phyloP scores from a whole-genome alignment of 2,888 invertebrate species.

The Orchesellides sinensis region DNA sequence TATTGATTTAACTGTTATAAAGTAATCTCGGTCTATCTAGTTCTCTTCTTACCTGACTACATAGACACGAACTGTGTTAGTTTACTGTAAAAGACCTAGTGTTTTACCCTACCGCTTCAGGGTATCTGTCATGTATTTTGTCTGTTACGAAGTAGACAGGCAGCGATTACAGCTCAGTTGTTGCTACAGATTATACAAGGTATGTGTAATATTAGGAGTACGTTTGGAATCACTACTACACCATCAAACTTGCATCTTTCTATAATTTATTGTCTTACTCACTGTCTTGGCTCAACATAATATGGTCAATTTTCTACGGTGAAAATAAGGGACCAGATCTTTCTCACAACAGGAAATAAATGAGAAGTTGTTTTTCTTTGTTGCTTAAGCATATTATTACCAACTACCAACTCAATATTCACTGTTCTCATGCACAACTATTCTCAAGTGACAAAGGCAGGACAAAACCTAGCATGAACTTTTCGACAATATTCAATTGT shows the following conservation, averaged over 20 bases:
- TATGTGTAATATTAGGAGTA: neutral
- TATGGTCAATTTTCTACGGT: neutral
- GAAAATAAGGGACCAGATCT: constrained; percentile 2
- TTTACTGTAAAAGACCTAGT: neutral
- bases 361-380: neutral
- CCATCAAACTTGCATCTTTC: neutral
- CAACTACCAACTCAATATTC: neutral
- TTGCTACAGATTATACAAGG: neutral
- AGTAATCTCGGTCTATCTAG: neutral
- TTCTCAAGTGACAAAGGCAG: neutral
- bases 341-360: neutral
- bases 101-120: neutral
- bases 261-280: constrained; percentile 13
- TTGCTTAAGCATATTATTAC: neutral
- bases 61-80: neutral
- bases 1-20: neutral
- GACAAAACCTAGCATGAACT: constrained; percentile 7
- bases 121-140: constrained; percentile 7
- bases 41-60: neutral
- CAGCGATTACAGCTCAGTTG: constrained; percentile 12
- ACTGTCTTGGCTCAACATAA: neutral
- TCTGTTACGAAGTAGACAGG: neutral
- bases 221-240: neutral
- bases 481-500: constrained; percentile 25
- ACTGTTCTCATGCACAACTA: neutral